Percentiles rank a stretch among this genome's conserved stretches.
Evolutionary conservation across 2,113 vertebrate species (phyloP).

Genomic region (Ammodytes marinus): DNA sequence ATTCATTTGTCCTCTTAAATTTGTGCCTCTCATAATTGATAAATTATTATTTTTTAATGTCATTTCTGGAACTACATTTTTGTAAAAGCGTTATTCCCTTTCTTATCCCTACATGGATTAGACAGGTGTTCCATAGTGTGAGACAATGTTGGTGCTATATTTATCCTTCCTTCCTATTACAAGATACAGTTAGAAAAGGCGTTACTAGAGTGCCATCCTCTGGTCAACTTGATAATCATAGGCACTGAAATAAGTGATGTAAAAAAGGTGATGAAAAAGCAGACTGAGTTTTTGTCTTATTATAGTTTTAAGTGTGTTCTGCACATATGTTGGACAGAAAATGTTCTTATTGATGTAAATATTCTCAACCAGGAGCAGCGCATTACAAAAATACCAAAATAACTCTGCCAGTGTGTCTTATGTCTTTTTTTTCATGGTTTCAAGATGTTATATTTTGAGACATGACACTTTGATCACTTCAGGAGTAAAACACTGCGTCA

Average conservation of each 20-base stretch:
- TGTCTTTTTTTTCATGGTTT: neutral
- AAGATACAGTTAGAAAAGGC: conserved; percentile 25
- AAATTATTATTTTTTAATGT: neutral
- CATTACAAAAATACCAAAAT: neutral
- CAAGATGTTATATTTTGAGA: neutral
- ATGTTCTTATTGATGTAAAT: conserved; percentile 9
- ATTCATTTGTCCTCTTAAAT: neutral
- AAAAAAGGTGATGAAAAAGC: neutral
- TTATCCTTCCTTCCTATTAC: neutral
- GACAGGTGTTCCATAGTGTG: neutral
- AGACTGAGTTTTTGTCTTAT: neutral
- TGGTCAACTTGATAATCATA: conserved; percentile 48
- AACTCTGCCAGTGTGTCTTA: neutral
- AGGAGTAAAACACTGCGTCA: neutral
- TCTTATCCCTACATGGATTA: neutral
- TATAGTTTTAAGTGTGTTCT: conserved; percentile 19
- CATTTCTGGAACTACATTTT: neutral
- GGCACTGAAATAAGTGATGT: neutral
- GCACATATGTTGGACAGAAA: neutral
- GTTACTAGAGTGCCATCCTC: conserved; percentile 70
- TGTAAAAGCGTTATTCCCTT: neutral
- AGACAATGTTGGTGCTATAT: neutral
- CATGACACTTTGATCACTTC: conserved; percentile 1
- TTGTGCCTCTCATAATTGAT: no score
- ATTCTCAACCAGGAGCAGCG: conserved; percentile 8